phyloP scores from a whole-genome alignment of 2,888 invertebrate species.

The Julus scandinavius region DNA sequence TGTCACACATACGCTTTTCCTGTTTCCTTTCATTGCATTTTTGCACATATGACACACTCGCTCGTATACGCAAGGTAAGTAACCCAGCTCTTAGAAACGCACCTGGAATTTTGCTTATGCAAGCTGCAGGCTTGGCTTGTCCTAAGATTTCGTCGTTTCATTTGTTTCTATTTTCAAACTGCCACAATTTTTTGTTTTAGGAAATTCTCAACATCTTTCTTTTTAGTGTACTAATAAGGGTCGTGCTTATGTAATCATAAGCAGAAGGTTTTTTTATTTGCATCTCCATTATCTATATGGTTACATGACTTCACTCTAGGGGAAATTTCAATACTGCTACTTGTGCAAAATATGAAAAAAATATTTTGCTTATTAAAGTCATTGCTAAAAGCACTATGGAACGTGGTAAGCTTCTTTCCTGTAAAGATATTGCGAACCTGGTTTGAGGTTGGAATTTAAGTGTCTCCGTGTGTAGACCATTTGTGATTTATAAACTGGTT shows the following conservation, averaged over 20 bases:
- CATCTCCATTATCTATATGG: background rate
- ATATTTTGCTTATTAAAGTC: too few relatives aligned
- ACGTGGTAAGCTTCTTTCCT: background rate
- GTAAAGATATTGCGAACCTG: background rate
- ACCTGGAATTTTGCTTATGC: constrained; percentile 6
- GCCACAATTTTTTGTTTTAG: background rate
- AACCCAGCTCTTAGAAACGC: background rate
- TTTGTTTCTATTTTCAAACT: background rate
- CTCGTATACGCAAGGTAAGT: background rate
- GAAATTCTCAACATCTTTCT: background rate
- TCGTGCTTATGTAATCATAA: too few relatives aligned
- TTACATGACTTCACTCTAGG: background rate
- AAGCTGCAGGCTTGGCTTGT: background rate
- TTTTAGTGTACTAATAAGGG: background rate
- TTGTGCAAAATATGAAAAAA: background rate
- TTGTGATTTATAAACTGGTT: background rate
- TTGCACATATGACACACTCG: constrained; percentile 33
- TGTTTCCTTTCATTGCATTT: constrained; percentile 39
- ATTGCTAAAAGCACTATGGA: too few relatives aligned
- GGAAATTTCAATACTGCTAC: background rate
- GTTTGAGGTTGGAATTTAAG: background rate
- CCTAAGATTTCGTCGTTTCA: background rate
- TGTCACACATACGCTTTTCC: constrained; percentile 45
- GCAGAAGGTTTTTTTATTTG: background rate
- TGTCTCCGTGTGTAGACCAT: background rate